A percentile compares a stretch with the other conserved stretches of the same genome.
These are phyloP conservation scores for Sorex araneus DNA, from an alignment of 2,113 vertebrate species.

Conservation along the genomic window DNA sequence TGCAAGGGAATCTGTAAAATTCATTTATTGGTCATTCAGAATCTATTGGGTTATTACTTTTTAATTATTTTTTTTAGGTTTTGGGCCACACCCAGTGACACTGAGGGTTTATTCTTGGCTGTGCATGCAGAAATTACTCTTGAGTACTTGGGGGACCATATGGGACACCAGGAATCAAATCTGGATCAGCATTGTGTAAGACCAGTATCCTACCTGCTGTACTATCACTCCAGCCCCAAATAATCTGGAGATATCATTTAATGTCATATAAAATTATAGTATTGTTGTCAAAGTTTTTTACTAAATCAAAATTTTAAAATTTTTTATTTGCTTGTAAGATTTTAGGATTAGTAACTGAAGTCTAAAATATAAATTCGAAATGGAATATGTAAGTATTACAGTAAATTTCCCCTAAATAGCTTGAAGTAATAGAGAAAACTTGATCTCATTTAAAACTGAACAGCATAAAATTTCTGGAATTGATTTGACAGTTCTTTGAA, in stretches of 20 bases:
- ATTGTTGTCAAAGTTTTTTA: background rate
- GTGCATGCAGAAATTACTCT: too few species aligned
- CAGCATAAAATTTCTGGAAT: conserved; percentile 25
- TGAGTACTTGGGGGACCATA: too few species aligned
- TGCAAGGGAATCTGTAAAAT: conserved; percentile 20
- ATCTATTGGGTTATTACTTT: too few species aligned
- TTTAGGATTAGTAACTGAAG: conserved; percentile 20
- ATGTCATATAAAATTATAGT: conserved; percentile 52
- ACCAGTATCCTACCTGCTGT: too few species aligned
- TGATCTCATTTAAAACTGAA: conserved; percentile 45
- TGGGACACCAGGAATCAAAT: too few species aligned
- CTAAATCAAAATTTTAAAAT: conserved; percentile 49
- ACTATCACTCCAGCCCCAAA: background rate
- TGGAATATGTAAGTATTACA: background rate
- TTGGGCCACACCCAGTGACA: too few species aligned
- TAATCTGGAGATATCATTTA: conserved; percentile 48
- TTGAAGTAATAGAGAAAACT: conserved; percentile 50
- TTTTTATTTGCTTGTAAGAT: conserved; percentile 3
- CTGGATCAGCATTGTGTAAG: too few species aligned
- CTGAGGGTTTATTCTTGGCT: too few species aligned
- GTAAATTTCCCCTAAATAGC: background rate
- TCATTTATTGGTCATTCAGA: conserved; percentile 2
- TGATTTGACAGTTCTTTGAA: background rate
- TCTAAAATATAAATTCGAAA: conserved; percentile 55
- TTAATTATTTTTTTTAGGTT: too few species aligned